Percentiles rank a stretch among this genome's conserved stretches.
Conservation (phyloP, 1,140 invertebrate species). For the Drosophila tsacasi region DNA sequence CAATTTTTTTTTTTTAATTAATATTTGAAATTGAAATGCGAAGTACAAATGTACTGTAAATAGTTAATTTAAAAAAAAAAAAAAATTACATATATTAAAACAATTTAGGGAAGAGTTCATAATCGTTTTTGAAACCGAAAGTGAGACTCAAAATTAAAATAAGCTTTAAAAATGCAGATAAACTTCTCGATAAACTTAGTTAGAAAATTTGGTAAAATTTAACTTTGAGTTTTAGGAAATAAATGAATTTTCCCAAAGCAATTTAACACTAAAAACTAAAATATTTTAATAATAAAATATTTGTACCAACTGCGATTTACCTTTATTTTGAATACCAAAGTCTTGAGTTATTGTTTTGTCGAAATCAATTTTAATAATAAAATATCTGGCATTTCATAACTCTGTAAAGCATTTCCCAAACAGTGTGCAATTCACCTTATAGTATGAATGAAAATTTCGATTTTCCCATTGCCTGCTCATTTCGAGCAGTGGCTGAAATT, state of each 20-base stretch:
- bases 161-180: background rate
- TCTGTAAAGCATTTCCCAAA: background rate
- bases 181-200: no score
- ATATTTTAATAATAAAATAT: background rate
- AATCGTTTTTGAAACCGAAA: background rate
- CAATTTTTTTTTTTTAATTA: background rate
- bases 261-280: no score
- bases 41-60: background rate
- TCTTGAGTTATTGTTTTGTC: background rate
- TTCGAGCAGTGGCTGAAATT: constrained; percentile 56
- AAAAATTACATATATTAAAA: no score
- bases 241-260: no score
- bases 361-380: background rate
- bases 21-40: no score
- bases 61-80: no score
- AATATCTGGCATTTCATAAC: background rate
- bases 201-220: no score
- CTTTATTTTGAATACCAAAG: background rate
- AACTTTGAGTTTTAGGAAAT: no score
- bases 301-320: background rate
- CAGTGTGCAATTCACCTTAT: constrained; percentile 79
- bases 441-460: constrained; percentile 83
- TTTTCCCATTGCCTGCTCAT: constrained; percentile 74
- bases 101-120: no score
- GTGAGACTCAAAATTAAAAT: background rate